Evolutionary conservation across 2,113 vertebrate genomes (phyloP).

Genomic region (Heloderma charlesbogerti): DNA sequence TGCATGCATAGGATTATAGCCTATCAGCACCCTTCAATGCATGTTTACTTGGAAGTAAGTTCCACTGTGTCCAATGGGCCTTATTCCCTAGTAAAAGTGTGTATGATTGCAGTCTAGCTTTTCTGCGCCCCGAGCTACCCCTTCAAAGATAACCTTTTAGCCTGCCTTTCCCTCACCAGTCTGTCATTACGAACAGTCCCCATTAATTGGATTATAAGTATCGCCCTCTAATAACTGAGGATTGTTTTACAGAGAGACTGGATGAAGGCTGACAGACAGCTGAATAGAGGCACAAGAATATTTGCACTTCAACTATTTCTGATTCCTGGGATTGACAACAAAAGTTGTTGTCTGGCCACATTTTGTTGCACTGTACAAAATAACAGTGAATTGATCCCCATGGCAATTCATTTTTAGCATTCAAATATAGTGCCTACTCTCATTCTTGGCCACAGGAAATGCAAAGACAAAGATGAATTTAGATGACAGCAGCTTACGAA

Average conservation of each 20-base stretch:
- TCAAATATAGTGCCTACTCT: background rate
- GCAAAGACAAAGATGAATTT: conserved; percentile 8
- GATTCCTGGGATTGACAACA: background rate
- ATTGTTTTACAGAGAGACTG: background rate
- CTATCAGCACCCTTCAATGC: background rate
- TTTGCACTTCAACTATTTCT: background rate
- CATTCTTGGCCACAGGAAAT: conserved; percentile 20
- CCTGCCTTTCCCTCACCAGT: background rate
- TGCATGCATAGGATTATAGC: background rate
- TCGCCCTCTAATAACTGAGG: background rate
- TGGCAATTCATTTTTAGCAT: background rate
- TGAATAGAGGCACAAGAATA: background rate
- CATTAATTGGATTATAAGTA: background rate
- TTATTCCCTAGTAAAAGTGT: background rate
- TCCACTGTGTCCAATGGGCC: background rate
- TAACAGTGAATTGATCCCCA: background rate
- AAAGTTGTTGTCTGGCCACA: too few relatives aligned
- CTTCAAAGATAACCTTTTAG: background rate
- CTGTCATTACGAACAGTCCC: background rate
- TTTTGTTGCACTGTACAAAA: background rate
- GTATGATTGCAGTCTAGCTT: background rate
- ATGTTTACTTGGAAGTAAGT: background rate
- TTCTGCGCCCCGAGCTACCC: background rate
- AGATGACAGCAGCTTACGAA: conserved; percentile 16
- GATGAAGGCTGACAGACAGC: background rate